phyloP scores from a whole-genome alignment of 2,888 invertebrate genomes.

The Notodonta ziczac region DNA sequence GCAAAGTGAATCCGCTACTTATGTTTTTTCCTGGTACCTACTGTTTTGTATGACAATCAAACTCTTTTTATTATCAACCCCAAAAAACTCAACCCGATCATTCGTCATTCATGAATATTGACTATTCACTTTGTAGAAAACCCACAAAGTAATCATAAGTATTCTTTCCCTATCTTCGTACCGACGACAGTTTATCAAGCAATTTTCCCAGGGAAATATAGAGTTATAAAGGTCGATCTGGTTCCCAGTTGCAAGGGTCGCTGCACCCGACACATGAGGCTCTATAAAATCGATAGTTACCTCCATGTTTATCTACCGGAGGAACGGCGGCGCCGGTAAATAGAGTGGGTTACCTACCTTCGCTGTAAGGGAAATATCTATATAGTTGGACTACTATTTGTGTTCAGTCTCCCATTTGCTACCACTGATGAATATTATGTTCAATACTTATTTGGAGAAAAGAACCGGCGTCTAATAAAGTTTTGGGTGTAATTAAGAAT shows the following conservation, averaged over 20 bases:
- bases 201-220: not conserved
- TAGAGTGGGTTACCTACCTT: slow-evolving; percentile 17
- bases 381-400: not conserved
- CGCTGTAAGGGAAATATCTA: not conserved
- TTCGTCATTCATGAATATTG: too few species aligned
- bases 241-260: slow-evolving; percentile 8
- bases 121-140: too few species aligned
- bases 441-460: too few species aligned
- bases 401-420: not conserved
- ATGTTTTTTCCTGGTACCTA: too few species aligned
- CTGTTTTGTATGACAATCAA: too few species aligned
- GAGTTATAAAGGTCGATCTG: not conserved
- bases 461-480: too few species aligned
- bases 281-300: slow-evolving; percentile 35
- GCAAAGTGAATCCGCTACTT: too few species aligned
- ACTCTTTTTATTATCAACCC: too few species aligned
- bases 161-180: not conserved
- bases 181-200: not conserved
- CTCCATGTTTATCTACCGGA: slow-evolving; percentile 34
- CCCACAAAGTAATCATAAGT: not conserved
- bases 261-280: slow-evolving; percentile 5
- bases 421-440: not conserved
- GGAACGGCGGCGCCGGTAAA: slow-evolving; percentile 36
- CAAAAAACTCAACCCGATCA: too few species aligned
- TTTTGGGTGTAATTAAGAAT: too few species aligned